phyloP scores from a whole-genome alignment of 2,888 invertebrate genomes.

The Erpobdella octoculata region DNA sequence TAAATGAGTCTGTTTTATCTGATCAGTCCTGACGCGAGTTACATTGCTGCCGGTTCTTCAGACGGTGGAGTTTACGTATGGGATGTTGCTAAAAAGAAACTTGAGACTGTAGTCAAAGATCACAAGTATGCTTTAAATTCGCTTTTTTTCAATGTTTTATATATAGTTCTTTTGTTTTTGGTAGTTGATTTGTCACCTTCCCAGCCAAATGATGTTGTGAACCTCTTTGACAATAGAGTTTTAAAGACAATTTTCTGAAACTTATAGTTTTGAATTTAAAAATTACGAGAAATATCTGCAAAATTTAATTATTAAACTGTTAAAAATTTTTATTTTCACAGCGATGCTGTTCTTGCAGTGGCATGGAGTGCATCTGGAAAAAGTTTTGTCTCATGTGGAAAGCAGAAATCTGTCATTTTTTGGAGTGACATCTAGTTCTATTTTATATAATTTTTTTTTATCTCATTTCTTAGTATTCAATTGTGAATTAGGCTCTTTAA shows the following conservation, averaged over 20 bases:
- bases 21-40: slow-evolving; percentile 69
- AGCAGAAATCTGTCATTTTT: slow-evolving; percentile 44
- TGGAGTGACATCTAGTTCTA: too few species aligned
- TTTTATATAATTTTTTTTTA: too few species aligned
- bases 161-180: too few species aligned
- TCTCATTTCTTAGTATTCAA: too few species aligned
- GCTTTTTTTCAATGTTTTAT: too few species aligned
- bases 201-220: too few species aligned
- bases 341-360: slow-evolving; percentile 44
- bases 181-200: too few species aligned
- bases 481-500: too few species aligned
- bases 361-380: slow-evolving; percentile 48
- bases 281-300: too few species aligned
- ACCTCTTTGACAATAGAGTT: too few species aligned
- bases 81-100: slow-evolving; percentile 68
- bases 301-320: neutral
- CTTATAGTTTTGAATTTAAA: too few species aligned
- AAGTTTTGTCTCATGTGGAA: slow-evolving; percentile 46
- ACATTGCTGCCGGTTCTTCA: slow-evolving; percentile 80
- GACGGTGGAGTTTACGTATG: slow-evolving; percentile 88
- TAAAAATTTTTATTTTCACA: neutral
- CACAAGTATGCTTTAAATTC: slow-evolving; percentile 44
- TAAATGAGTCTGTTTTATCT: neutral
- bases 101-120: slow-evolving; percentile 54
- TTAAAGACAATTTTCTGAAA: too few species aligned